phyloP scores from a whole-genome alignment of 2,113 vertebrate genomes.

The Melanerpes formicivorus region DNA sequence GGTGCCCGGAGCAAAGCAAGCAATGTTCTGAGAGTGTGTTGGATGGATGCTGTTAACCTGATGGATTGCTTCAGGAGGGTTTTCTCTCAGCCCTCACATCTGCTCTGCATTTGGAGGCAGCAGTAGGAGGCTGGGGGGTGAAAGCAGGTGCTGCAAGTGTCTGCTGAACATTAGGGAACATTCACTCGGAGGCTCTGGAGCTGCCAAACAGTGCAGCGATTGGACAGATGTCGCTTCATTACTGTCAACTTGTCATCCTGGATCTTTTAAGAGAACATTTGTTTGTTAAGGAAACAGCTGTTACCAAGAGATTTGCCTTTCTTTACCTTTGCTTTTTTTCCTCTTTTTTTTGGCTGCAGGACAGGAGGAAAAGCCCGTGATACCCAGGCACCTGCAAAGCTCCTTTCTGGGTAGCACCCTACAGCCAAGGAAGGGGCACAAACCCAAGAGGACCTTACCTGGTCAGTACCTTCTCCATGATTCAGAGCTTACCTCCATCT shows the following conservation, averaged over 20 bases:
- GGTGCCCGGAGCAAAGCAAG: not conserved
- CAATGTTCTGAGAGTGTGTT: not conserved
- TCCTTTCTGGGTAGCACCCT: not conserved
- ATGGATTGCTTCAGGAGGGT: constrained; percentile 21
- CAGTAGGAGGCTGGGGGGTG: constrained; percentile 55
- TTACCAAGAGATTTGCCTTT: constrained; percentile 63
- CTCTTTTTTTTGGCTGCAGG: constrained; percentile 14
- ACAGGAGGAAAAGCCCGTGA: not conserved
- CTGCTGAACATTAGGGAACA: constrained; percentile 74
- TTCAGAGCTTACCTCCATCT: not conserved
- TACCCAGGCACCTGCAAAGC: not conserved
- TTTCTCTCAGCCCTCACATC: constrained; percentile 58
- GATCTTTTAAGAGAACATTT: constrained; percentile 76
- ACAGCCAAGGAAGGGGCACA: not conserved
- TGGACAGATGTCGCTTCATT: constrained; percentile 78
- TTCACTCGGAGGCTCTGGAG: constrained; percentile 62
- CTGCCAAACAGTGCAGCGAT: constrained; percentile 69
- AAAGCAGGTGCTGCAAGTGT: constrained; percentile 72
- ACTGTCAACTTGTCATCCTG: constrained; percentile 70
- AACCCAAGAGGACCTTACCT: not conserved
- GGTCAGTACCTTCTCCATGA: not conserved
- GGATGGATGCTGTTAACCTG: constrained; percentile 40
- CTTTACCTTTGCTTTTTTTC: constrained; percentile 7
- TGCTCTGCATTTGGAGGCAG: constrained; percentile 51
- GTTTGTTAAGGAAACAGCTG: constrained; percentile 79